Conservation (phyloP, 1,140 invertebrate genomes). For the Wiebesia pumilae region DNA sequence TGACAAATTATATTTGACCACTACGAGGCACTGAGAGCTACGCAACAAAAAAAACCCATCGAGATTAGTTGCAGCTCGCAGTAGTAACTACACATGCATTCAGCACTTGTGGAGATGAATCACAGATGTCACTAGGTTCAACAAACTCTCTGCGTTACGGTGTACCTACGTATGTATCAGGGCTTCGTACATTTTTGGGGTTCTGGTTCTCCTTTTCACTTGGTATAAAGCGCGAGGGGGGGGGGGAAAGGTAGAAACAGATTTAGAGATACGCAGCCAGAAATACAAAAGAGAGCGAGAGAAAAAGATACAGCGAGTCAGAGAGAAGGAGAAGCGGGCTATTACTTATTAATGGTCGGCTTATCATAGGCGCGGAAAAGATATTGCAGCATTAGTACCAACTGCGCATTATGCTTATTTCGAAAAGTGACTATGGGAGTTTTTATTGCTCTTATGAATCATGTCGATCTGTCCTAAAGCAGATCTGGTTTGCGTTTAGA, state of each 20-base stretch:
- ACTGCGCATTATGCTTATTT: constrained; percentile 26
- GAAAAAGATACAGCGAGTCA: not conserved
- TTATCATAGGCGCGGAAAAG: constrained; percentile 41
- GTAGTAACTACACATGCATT: not conserved
- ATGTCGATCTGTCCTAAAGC: constrained; percentile 4
- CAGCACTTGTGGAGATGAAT: not conserved
- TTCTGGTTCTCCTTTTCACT: not conserved
- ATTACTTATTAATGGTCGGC: constrained; percentile 48
- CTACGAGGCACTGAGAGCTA: not conserved
- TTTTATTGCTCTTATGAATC: constrained; percentile 47
- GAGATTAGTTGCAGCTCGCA: not conserved
- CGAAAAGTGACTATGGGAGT: constrained; percentile 19
- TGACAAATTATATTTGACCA: constrained; percentile 43
- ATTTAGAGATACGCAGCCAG: not conserved
- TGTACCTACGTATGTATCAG: not conserved
- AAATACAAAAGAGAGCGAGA: not conserved
- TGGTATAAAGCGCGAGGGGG: not conserved
- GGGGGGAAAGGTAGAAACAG: not conserved
- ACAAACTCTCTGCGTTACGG: not conserved
- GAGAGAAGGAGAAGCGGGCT: not conserved
- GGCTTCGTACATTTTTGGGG: no score
- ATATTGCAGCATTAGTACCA: constrained; percentile 46
- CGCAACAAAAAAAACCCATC: not conserved
- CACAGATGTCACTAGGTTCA: constrained; percentile 48
- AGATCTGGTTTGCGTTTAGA: not conserved